Percentiles rank a stretch among this genome's conserved stretches.
phyloP scores from a whole-genome alignment of 2,113 vertebrate genomes.

The Leucosticte australis region DNA sequence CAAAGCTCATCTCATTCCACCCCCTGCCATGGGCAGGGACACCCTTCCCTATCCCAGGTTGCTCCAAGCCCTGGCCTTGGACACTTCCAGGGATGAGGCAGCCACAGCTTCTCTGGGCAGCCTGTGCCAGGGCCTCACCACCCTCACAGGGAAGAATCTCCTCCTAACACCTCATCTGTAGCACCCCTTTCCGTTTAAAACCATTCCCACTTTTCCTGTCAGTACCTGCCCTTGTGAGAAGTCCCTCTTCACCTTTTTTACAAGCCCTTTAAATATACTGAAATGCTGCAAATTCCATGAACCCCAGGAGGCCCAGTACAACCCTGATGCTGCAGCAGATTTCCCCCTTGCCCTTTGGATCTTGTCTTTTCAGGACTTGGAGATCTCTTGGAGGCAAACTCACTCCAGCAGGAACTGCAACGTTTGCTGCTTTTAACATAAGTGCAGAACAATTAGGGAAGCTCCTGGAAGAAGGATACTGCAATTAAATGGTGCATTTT shows the following conservation, averaged over 20 bases:
- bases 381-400: neutral
- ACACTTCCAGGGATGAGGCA: neutral
- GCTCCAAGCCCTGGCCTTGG: neutral
- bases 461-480: neutral
- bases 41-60: fast-evolving
- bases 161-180: neutral
- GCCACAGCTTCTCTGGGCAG: neutral
- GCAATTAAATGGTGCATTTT: neutral
- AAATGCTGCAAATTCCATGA: neutral
- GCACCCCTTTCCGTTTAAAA: neutral
- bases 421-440: neutral
- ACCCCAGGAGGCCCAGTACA: neutral
- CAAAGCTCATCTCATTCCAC: neutral
- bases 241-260: neutral
- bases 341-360: neutral
- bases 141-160: neutral
- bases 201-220: neutral
- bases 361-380: neutral
- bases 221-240: neutral
- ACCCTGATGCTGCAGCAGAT: neutral
- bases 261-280: neutral
- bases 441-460: neutral
- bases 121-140: neutral
- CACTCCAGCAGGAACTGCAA: neutral
- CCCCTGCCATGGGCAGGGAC: neutral